Evolutionary conservation across 2,113 vertebrate species (phyloP).

Genomic region (Gadus macrocephalus): DNA sequence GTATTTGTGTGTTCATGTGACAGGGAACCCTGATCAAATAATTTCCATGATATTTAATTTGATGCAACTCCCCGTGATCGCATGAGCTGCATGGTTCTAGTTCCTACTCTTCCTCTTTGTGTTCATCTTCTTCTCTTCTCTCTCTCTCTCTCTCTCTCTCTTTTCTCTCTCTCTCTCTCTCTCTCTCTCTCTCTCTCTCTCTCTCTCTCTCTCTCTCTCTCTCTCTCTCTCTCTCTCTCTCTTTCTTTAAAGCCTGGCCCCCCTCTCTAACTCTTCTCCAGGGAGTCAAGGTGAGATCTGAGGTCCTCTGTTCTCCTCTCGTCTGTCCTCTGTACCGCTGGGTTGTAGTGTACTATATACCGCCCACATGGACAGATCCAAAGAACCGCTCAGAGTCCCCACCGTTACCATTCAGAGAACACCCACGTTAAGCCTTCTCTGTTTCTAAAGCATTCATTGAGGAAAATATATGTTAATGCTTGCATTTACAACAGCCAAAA

Average conservation of each 20-base stretch:
- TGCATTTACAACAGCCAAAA: no score
- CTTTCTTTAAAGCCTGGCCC: conserved; percentile 71
- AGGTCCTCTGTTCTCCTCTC: not conserved
- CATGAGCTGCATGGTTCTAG: conserved; percentile 47
- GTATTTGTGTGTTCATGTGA: not conserved
- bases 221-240: conserved; percentile 52
- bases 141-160: conserved; percentile 51
- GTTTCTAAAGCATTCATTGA: no score
- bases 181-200: conserved; percentile 51
- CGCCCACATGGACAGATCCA: no score
- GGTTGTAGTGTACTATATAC: no score
- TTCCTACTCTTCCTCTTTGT: conserved; percentile 28
- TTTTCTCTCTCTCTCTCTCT: conserved; percentile 53
- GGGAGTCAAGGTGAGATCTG: conserved; percentile 71
- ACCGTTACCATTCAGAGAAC: no score
- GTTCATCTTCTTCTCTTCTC: conserved; percentile 40
- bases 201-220: conserved; percentile 50
- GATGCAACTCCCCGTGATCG: no score
- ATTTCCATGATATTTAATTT: no score
- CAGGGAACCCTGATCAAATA: not conserved
- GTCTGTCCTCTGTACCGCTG: not conserved
- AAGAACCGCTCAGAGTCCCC: no score
- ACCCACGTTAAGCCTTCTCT: no score
- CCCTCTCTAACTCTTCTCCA: conserved; percentile 68
- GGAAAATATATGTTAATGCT: no score